Evolutionary conservation across 2,797 vertebrate species (phyloP), one percentile per base, ranked within the genome.

Genomic region (Podarcis lilfordi): DNA sequence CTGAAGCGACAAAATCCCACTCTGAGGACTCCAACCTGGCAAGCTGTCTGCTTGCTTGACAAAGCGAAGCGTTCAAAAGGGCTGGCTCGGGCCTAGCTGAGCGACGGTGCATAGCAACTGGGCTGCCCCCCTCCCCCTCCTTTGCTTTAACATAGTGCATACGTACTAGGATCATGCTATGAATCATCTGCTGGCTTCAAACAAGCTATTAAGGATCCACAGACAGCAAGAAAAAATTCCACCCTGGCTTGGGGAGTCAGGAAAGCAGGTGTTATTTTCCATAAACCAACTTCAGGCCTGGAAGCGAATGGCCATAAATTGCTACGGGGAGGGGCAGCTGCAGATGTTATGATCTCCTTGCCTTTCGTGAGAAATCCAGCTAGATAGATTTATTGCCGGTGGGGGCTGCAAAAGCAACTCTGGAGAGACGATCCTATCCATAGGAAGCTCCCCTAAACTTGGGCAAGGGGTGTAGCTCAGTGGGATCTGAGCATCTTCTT

Each of bases 201-300:
- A 61, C 71, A 91, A 90, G 92, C 94, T 95, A 93, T 94, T 95
- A 94, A 92, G 93, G 93, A 94, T 86, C 91, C 90, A 89, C 93
- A 95, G 93, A 87, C 91, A 88, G 90, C 61, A 43, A 93, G 94
- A 74, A 71, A 95, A 93, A 82, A 95, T 94, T 93, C 93, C 92
- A 88, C 64, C 89, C 91, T 87, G 94, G 92, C 92, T 94, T 91
- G 1, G 74, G 91, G 90, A 94, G 91, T 21, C 81, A 92, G 90
- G 91, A 95, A 89, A 94, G 95, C 94, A 96, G 95, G 95, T 96
- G 95, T 61, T 94, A 95, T 95, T 95, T 95, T 95, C 94, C 95
- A 94, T 95, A 96, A 96, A 94, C 94, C 94, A 91, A 95, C 92
- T 94, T 94, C 80, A 92, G 13, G 92, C 91, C 91, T 91, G 86